phyloP scores from a whole-genome alignment of 2,888 invertebrate species.

The Lepidocyrtoides sp. region DNA sequence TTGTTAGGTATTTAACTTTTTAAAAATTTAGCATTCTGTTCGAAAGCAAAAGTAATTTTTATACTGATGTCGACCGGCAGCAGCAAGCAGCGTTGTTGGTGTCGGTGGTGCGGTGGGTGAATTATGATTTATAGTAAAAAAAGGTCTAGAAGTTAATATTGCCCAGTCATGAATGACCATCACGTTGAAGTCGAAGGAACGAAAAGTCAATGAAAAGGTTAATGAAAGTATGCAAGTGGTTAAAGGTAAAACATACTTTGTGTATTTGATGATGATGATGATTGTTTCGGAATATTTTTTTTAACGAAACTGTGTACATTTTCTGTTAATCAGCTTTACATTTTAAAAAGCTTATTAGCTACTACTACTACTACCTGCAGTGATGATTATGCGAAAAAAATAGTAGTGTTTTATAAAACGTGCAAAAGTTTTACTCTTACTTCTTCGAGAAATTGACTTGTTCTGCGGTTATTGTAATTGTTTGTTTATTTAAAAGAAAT shows the following conservation, averaged over 20 bases:
- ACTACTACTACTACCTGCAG: too few relatives aligned
- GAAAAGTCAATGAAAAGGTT: slow-evolving; percentile 53
- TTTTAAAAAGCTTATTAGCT: neutral
- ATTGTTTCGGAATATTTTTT: neutral
- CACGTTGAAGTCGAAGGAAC: too few relatives aligned
- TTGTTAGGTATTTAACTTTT: too few relatives aligned
- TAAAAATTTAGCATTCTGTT: too few relatives aligned
- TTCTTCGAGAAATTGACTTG: neutral
- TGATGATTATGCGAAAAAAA: neutral
- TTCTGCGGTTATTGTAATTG: neutral
- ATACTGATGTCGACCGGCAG: neutral
- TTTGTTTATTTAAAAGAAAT: slow-evolving; percentile 23
- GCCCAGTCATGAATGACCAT: slow-evolving; percentile 33
- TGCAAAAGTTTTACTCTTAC: neutral
- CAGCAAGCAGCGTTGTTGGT: too few relatives aligned
- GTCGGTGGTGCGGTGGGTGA: neutral
- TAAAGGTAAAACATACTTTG: neutral
- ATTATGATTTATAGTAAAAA: slow-evolving; percentile 30
- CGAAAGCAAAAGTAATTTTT: slow-evolving; percentile 1
- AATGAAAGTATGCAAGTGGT: slow-evolving; percentile 63
- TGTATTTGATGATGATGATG: neutral
- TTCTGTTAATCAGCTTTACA: slow-evolving; percentile 11
- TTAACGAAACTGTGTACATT: neutral
- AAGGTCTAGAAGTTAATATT: neutral
- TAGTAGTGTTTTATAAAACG: neutral